Conservation (phyloP, 2,797 vertebrate species). For the Enteromius afrohamiltoni region DNA sequence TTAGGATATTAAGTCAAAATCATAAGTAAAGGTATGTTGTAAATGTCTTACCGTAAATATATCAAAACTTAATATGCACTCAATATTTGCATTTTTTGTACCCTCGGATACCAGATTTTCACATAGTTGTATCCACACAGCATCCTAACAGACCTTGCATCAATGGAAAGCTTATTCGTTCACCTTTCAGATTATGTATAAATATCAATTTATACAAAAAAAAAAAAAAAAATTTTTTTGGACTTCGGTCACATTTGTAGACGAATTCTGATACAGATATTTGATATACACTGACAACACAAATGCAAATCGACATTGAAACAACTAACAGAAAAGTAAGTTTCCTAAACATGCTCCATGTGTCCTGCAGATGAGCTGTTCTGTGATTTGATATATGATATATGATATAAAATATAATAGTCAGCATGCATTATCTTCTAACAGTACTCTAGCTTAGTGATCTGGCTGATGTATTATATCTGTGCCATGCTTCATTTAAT, state of each 20-base stretch:
- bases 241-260: not conserved
- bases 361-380: not conserved
- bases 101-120: no score
- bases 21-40: no score
- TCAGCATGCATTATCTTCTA: not conserved
- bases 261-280: not conserved
- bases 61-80: no score
- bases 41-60: no score
- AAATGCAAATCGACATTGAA: not conserved
- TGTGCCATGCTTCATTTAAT: conserved; percentile 33
- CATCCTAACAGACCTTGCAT: no score
- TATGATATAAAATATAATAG: not conserved
- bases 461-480: conserved; percentile 45
- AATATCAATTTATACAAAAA: no score
- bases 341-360: not conserved
- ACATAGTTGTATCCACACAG: no score
- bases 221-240: no score
- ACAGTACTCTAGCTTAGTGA: not conserved
- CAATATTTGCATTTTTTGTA: no score
- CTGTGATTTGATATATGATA: not conserved
- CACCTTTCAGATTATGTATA: no score
- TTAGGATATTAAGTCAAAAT: no score
- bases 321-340: not conserved
- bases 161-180: no score
- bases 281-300: not conserved